Evolutionary conservation across 35 echinoderm and acorn worm genomes (phyloP).

Genomic region (Ptychodera flava): DNA sequence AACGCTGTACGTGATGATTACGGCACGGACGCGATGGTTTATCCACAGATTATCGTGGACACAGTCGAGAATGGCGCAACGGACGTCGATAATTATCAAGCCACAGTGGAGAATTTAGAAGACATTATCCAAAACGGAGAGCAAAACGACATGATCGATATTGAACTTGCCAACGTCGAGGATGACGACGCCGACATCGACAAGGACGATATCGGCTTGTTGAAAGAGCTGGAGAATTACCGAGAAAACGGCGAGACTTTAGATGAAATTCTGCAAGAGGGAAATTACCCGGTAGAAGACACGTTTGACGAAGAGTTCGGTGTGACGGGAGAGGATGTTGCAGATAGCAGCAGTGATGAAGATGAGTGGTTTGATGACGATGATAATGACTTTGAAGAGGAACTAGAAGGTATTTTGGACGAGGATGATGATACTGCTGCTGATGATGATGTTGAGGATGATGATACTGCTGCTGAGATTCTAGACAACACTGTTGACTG

Average conservation of each 20-base stretch:
- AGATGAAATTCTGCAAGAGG: not conserved
- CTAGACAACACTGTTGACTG: too few species aligned
- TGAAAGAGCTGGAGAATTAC: not conserved
- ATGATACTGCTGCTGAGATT: not conserved
- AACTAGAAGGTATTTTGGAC: not conserved
- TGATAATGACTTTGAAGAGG: not conserved
- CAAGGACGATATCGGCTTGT: not conserved
- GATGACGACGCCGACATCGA: not conserved
- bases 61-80: not conserved
- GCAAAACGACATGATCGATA: not conserved
- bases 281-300: not conserved
- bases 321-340: not conserved
- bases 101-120: not conserved
- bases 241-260: not conserved
- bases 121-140: not conserved
- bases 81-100: not conserved
- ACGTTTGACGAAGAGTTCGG: not conserved
- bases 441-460: not conserved
- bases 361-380: not conserved
- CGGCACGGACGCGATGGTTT: too few species aligned
- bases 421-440: not conserved
- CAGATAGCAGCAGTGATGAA: not conserved
- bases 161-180: not conserved
- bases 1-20: too few species aligned
- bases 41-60: too few species aligned